Percentiles rank a stretch among this genome's conserved stretches.
Evolutionary conservation across 1,140 invertebrate genomes (phyloP).

Genomic region (Neoseiulus cucumeris): DNA sequence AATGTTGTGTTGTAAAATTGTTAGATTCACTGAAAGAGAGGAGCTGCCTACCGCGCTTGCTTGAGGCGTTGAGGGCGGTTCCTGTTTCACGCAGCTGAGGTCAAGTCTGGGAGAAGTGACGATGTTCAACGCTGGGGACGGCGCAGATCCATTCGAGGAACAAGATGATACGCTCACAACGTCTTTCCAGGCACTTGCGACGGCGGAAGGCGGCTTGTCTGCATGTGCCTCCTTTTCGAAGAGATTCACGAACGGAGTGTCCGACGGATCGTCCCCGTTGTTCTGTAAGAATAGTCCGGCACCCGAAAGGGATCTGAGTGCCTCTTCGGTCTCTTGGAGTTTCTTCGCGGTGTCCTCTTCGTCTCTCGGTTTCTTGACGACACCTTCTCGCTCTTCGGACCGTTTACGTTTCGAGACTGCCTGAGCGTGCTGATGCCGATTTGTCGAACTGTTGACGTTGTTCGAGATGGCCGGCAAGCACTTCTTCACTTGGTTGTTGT

Average conservation of each 20-base stretch:
- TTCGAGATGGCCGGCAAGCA: not conserved
- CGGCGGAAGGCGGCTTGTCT: conserved; percentile 15
- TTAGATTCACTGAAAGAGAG: too few relatives aligned
- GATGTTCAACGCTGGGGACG: conserved; percentile 15
- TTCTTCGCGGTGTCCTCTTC: conserved; percentile 3
- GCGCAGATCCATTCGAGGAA: conserved; percentile 17
- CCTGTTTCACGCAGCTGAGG: conserved; percentile 6
- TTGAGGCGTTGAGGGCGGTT: conserved; percentile 12
- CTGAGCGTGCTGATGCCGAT: not conserved
- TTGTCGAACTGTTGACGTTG: too few relatives aligned
- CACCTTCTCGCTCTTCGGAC: not conserved
- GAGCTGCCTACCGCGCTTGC: not conserved
- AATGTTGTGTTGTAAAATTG: too few relatives aligned
- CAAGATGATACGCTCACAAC: conserved; percentile 39
- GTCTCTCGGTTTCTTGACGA: not conserved
- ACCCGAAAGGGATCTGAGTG: conserved; percentile 55
- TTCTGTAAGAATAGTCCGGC: conserved; percentile 26
- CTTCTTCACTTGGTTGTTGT: conserved; percentile 6
- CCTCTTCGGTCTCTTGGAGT: conserved; percentile 58
- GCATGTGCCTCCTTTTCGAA: conserved; percentile 40
- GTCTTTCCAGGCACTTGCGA: conserved; percentile 32
- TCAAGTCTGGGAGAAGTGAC: conserved; percentile 10
- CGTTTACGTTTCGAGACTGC: not conserved
- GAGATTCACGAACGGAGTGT: conserved; percentile 48
- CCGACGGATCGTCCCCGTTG: not conserved